Percentiles rank a stretch among this genome's conserved stretches.
Evolutionary conservation across 2,888 invertebrate species (phyloP).

Genomic region (Cotesia congregata): DNA sequence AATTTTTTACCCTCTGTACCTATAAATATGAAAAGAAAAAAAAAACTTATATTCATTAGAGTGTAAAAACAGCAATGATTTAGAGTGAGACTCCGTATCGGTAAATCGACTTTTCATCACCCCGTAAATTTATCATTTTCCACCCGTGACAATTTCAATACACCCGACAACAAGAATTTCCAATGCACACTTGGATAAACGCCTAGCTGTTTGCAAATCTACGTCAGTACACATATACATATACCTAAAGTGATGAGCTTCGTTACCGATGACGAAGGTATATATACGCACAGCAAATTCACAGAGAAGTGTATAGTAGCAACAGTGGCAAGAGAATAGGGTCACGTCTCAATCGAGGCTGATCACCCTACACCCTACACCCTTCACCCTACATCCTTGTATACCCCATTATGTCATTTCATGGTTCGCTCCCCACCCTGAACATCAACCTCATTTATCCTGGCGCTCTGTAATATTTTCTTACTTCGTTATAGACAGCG

Average conservation of each 20-base stretch:
- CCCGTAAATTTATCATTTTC: no score
- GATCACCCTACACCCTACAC: conserved; percentile 28
- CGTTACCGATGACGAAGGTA: conserved; percentile 17
- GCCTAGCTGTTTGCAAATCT: no score
- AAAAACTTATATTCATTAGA: no score
- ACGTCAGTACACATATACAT: background rate
- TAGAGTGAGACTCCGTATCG: no score
- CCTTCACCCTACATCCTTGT: conserved; percentile 10
- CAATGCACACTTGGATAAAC: no score
- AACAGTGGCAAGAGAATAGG: conserved; percentile 21
- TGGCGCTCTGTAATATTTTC: conserved; percentile 52
- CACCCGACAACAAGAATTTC: no score
- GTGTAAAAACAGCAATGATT: no score
- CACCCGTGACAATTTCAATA: no score
- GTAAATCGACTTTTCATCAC: no score
- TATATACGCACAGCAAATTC: conserved; percentile 21
- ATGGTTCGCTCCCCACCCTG: conserved; percentile 58
- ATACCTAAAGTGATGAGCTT: conserved; percentile 7
- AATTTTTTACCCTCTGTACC: no score
- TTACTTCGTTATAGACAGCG: conserved; percentile 22
- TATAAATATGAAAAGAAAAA: no score
- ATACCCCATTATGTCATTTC: conserved; percentile 57
- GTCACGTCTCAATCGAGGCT: conserved; percentile 41
- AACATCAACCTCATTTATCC: conserved; percentile 59
- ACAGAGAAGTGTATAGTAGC: background rate